Base-by-base conservation (phyloP, 2,797 vertebrate genomes). In the Epinephelus awoara region DNA sequence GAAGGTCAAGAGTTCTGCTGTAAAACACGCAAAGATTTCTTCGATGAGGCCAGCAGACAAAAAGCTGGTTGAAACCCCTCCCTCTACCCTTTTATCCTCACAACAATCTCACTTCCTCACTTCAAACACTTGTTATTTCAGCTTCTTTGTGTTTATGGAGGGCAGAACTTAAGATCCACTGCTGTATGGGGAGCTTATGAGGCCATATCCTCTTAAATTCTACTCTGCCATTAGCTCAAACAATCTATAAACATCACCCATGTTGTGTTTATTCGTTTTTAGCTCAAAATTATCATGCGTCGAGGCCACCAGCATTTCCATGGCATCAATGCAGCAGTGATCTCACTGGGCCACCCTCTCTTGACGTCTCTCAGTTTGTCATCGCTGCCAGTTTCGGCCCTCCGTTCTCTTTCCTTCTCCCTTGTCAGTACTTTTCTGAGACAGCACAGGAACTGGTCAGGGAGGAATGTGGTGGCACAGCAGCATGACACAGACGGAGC, bases 101-200 rank as follows among this genome's bases (percentile, higher is more conserved):
- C 79, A 89, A 88, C 91, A 93, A 90, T 90, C 81, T 69, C 75
- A 79, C 87, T 93, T 94, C 94, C 94, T 91, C 79, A 81, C 86
- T 82, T 92, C 91, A 93, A 90, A 90, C 75, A 51, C 78, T 46
- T 93, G 92, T 93, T 94, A 80, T 93, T 93, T 92, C 93, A 94
- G 94, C 92, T 92, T 94, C 71, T 81, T 62, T 15, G 47, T 91
- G 91, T 93, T 93, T 91, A 75, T 25, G 63, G 34, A 62, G 46
- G 40, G 25, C 18, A 38, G 72, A 42, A 68, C 82, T 73, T 54
- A 74, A 68, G 56, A 77, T 56, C 67, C 70, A 72, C 58, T 47
- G 80, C 54, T 72, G 52, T 57, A 75, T 6, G 27, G 17, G 23
- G n/a, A 76, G 34, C 58, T 75, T 42, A 17, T 66, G 67, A 85